Evolutionary conservation across 2,888 invertebrate species (phyloP), one percentile per base, ranked within the genome.

Genomic region (Oxytorus armatus): DNA sequence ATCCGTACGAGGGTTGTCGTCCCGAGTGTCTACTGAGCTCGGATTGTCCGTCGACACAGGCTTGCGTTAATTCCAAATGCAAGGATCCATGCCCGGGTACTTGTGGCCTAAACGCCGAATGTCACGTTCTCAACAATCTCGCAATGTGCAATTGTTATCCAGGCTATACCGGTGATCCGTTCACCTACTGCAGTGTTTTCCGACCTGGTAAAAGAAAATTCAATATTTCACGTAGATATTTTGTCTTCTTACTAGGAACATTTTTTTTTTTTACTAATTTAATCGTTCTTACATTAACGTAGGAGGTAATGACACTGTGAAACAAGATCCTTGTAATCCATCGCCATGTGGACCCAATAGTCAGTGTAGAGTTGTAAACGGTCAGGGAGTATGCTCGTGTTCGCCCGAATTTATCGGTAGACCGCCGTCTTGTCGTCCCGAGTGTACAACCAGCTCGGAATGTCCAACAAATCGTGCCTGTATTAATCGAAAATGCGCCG

Each of bases 1-100:
- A 94, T 86, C 94, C 95, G 11, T 94, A 94, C 80, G 93, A 93
- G 87, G 93, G 94, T 10, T 94, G 94, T 81, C 91, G 93, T 77
- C 94, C 94, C 5, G 94, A 94, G 88, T 94, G 94, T 86, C 89
- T 93, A 0, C 82, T 93, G 33, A 93, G 93, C 85, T 93, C 93
- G 0, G 94, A 94, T 80, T 95, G 95, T 86, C 90, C 93, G 1
- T 92, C 93, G 16, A 93, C 93, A 82, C 92, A 92, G 83, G 93
- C 94, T 75, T 95, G 95, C 83, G 89, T 93, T 5, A 92, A 92
- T 79, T 93, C 93, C 44, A 94, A 93, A 84, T 95, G 95, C 85
- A 89, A 91, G 79, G 93, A 94, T 88, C 94, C 94, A 25, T 94
- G 94, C 79, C 93, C 93, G 1, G 94, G 93, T 78, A 93, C 93